A percentile compares a stretch with the other conserved stretches of the same genome.
These are phyloP conservation scores for Serilophus lunatus DNA, from an alignment of 2,113 vertebrate genomes.

Conservation along the genomic window DNA sequence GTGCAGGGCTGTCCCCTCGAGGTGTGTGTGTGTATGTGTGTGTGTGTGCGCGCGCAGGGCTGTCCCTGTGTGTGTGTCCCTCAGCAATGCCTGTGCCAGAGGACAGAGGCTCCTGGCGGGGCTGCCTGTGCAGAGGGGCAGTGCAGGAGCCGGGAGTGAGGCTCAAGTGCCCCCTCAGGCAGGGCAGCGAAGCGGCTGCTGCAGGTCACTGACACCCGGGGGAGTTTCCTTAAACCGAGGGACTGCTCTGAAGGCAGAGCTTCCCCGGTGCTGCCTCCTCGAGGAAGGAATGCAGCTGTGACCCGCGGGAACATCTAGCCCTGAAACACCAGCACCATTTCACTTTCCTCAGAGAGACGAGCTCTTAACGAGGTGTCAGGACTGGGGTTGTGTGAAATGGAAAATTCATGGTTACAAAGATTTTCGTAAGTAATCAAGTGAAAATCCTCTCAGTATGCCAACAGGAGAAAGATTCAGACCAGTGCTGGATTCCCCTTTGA, in stretches of 20 bases:
- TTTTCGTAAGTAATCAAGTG: background rate
- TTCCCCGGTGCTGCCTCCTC: background rate
- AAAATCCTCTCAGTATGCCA: background rate
- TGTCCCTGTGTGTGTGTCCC: too few species aligned
- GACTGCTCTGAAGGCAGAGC: background rate
- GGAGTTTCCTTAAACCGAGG: background rate
- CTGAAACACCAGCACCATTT: background rate
- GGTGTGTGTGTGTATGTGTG: too few species aligned
- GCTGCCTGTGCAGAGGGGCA: background rate
- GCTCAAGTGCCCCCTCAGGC: background rate
- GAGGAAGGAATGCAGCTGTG: slow-evolving; percentile 1
- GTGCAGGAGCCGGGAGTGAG: background rate
- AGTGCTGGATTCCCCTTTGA: background rate
- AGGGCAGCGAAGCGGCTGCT: background rate
- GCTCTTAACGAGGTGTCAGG: background rate
- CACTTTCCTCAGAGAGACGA: background rate
- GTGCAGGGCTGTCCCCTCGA: too few species aligned
- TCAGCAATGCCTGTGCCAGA: background rate
- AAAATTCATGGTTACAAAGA: background rate
- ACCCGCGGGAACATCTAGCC: background rate
- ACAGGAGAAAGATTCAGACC: background rate
- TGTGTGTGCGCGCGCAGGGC: too few species aligned
- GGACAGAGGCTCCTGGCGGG: background rate
- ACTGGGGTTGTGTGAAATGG: background rate
- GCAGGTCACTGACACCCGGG: accelerated